Evolutionary conservation across 2,888 invertebrate genomes (phyloP).

Genomic region (Leptinotarsa tumamoca): DNA sequence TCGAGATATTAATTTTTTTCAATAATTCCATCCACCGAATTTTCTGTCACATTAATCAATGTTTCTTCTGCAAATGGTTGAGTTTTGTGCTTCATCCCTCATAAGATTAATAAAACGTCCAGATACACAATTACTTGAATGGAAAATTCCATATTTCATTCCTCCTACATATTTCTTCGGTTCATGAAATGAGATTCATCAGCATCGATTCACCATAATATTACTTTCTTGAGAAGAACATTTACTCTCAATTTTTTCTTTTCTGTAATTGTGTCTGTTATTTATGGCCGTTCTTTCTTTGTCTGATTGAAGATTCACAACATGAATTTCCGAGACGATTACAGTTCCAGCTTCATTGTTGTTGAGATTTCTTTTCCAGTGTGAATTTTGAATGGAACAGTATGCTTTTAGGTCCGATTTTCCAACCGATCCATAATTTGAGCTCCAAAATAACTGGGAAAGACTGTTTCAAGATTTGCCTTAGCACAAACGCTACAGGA

Average conservation of each 20-base stretch:
- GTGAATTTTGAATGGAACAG: neutral
- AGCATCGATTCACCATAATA: neutral
- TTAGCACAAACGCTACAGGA: too few species aligned
- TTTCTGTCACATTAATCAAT: too few species aligned
- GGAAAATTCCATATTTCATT: neutral
- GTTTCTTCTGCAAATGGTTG: too few species aligned
- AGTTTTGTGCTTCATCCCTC: too few species aligned
- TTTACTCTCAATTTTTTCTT: neutral
- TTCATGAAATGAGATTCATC: neutral
- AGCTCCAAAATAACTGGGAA: neutral
- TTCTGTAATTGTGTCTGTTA: conserved; percentile 3
- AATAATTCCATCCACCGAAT: too few species aligned
- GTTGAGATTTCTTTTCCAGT: neutral
- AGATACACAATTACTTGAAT: too few species aligned
- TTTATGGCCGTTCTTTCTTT: neutral
- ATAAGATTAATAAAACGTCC: too few species aligned
- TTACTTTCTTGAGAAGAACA: neutral
- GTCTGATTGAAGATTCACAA: neutral
- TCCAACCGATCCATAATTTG: neutral
- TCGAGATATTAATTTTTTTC: too few species aligned
- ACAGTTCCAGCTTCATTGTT: neutral
- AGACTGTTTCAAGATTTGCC: neutral
- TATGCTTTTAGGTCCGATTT: neutral
- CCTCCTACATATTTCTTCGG: neutral
- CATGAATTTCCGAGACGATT: neutral